Evolutionary conservation across 2,797 vertebrate species (phyloP).

Genomic region (Furcifer pardalis): DNA sequence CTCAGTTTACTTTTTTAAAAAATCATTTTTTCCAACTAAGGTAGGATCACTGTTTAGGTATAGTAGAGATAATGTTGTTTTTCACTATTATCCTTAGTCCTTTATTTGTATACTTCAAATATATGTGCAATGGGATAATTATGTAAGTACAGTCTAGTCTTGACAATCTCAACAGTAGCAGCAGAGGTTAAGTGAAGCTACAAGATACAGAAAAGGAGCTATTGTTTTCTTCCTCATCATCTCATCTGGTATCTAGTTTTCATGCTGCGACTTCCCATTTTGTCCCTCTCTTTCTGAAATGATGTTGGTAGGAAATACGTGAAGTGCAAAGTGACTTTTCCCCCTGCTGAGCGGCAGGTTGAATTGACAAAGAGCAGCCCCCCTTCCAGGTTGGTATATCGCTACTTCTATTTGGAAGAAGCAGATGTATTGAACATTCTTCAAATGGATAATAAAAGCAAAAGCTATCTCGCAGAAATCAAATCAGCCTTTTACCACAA

Average conservation of each 20-base stretch:
- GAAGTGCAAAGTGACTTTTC: constrained; percentile 78
- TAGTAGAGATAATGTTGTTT: constrained; percentile 28
- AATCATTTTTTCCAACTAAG: neutral
- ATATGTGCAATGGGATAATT: constrained; percentile 44
- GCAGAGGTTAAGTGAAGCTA: constrained; percentile 46
- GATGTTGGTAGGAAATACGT: constrained; percentile 75
- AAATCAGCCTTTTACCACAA: constrained; percentile 22
- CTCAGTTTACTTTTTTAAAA: neutral
- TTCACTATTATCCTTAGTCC: neutral
- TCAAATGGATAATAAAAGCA: constrained; percentile 48
- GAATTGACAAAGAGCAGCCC: constrained; percentile 70
- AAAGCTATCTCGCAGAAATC: constrained; percentile 48
- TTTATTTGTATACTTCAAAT: constrained; percentile 37
- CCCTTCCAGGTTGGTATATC: constrained; percentile 45
- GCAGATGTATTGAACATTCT: constrained; percentile 45
- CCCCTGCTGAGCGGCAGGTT: constrained; percentile 72
- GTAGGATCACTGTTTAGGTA: constrained; percentile 25
- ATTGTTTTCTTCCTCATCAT: constrained; percentile 66
- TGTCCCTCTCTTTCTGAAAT: constrained; percentile 74
- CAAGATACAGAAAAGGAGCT: constrained; percentile 51
- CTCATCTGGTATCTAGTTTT: constrained; percentile 67
- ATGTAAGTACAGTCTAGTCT: constrained; percentile 32
- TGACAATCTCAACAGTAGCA: constrained; percentile 60
- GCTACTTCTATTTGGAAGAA: constrained; percentile 57
- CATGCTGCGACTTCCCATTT: constrained; percentile 71